Evolutionary conservation across 1,140 invertebrate species (phyloP), one percentile per base, ranked within the genome.

Genomic region (Drosophila pandora): DNA sequence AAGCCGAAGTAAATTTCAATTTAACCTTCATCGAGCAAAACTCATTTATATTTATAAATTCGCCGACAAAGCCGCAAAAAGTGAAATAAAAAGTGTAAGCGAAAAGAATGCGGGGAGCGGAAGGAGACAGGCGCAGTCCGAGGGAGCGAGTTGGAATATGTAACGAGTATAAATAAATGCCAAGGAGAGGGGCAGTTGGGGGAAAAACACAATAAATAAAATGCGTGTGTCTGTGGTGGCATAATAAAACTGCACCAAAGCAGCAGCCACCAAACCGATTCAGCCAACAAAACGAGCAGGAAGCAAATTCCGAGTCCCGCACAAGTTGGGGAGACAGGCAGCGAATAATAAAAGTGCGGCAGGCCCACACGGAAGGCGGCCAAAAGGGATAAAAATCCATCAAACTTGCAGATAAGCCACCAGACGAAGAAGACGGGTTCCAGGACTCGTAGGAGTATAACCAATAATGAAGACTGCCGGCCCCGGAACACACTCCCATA

Each of bases 41-140:
- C 83, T 85, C 83, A 88, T 88, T 89, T 88, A 90, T 89, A 88
- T 88, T 88, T 88, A 88, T 88, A 88, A 88, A 88, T 88, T 88
- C 83, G 64, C 79, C 84, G 72, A 83, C 75, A 87, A 88, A 64
- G 64, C 47, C 64, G 55, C 62, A 56, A 54, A 65, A 54, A 64
- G 25, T 8, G 34, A 53, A 47, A 70, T 69, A 69, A 70, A 69
- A 77, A 71, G 3, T 23, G 43, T 21, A 21, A 43, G 39, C 5
- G 12, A 43, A 13, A 43, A 7, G 17, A 22, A 47, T 10, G 56
- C 5, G 17, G 17, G 17, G 17, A 17, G 17, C 17, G 61, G n/a
- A 43, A 37, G 23, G 32, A 54, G 54, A 65, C 25, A 39, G 56
- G 54, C 9, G 52, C 10, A n/a, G 34, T 37, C 34, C 12, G 12